Conservation (phyloP, 2,113 vertebrate genomes). For the Pteruthius melanotis region DNA sequence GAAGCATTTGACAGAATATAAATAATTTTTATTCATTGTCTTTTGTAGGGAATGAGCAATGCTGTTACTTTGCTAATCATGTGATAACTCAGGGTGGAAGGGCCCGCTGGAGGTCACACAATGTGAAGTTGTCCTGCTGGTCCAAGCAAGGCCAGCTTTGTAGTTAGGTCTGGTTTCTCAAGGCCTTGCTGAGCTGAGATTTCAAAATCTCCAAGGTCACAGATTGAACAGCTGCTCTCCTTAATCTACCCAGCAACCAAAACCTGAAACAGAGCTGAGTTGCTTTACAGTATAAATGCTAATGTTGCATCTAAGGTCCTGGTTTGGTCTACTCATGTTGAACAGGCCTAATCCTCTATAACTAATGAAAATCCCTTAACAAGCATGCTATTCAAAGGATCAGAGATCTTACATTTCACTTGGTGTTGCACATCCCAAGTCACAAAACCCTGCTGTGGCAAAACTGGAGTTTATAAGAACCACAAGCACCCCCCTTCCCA, state of each 20-base stretch:
- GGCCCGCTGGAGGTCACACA: no score
- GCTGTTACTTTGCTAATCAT: background rate
- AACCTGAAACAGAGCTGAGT: background rate
- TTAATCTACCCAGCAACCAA: background rate
- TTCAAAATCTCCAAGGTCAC: background rate
- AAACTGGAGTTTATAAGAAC: background rate
- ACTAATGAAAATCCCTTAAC: background rate
- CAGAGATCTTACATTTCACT: background rate
- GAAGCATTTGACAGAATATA: background rate
- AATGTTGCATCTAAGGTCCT: background rate
- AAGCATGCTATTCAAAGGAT: background rate
- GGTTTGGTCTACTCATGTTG: background rate
- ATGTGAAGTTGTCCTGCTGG: background rate
- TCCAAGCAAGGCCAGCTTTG: background rate
- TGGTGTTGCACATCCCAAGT: background rate
- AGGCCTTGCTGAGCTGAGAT: background rate
- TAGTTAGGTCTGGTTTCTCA: background rate
- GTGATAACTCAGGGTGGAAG: background rate
- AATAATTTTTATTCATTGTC: background rate
- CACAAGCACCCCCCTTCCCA: accelerated
- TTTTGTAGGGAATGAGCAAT: background rate
- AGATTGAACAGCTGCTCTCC: background rate
- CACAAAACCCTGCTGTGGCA: background rate
- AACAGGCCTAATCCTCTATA: background rate
- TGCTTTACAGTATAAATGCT: background rate